Evolutionary conservation across 1,140 invertebrate genomes (phyloP), one percentile per base, ranked within the genome.

Genomic region (Rhagoletis pomonella): DNA sequence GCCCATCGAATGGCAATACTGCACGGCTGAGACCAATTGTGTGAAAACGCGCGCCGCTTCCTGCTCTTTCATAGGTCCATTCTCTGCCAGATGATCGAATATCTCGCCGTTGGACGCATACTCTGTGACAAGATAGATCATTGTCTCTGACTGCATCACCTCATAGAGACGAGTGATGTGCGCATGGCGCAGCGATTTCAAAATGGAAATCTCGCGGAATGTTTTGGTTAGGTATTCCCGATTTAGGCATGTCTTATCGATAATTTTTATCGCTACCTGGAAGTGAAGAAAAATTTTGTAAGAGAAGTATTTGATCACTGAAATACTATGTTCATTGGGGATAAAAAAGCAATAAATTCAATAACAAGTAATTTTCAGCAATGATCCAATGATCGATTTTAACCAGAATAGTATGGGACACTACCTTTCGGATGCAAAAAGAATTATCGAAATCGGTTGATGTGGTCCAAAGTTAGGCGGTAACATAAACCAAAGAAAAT

Each of bases 211-310:
- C 95, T 99, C 98, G 85, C 98, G 94, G 92, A 99, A 98, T 64
- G 98, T 97, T 93, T 99, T 99, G 93, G 97, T 96, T 89, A 99
- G 94, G 93, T 99, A 99, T 89, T 97, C 96, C 89, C 97, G 96
- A 94, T 98, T 97, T 89, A 99, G 93, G 89, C 97, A 96, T 88
- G 97, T 97, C 94, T 99, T 99, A 94, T 99, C 98, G 90, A 99
- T 99, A 93, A 99, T 99, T 95, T 99, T 99, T 92, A 98, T 97
- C 89, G 98, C 98, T 90, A 99, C 98, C 98, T 99, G 94, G 2
- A 84, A 64, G 9, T 47, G 60, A 2, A 86, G 55, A 81, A 39
- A 47, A 55, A 50, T 5, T 9, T 42, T 44, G 9, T 9, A 29
- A 39, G 9, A 65, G 3, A 55, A 42, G 17, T 1, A 44, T 7